A percentile compares a stretch with the other conserved stretches of the same genome.
Evolutionary conservation across 1,140 invertebrate genomes (phyloP).

Genomic region (Teleogryllus occipitalis): DNA sequence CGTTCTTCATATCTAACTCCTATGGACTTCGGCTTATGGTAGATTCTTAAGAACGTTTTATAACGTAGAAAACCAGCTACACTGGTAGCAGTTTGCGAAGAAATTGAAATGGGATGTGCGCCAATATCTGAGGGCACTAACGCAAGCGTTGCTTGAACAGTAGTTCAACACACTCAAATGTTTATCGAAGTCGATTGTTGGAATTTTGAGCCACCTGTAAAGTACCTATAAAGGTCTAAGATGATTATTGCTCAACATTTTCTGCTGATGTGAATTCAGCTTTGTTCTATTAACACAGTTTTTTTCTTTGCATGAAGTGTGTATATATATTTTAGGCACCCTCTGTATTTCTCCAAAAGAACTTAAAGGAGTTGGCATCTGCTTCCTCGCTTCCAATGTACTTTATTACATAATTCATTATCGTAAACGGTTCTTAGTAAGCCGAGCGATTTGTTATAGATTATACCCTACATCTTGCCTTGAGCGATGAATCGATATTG

Average conservation of each 20-base stretch:
- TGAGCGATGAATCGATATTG: no score
- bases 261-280: no score
- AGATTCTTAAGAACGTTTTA: not conserved
- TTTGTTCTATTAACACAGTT: not conserved
- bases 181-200: not conserved
- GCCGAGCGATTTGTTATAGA: no score
- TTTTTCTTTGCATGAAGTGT: not conserved
- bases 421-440: no score
- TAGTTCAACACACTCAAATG: not conserved
- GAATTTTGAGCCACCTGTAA: not conserved
- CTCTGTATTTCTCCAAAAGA: not conserved
- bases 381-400: no score
- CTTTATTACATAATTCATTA: no score
- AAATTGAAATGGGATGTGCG: not conserved
- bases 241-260: no score
- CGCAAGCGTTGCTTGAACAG: not conserved
- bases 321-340: not conserved
- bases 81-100: not conserved
- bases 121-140: not conserved
- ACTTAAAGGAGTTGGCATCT: no score
- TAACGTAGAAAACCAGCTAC: not conserved
- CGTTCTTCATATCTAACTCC: no score
- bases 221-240: not conserved
- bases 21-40: no score
- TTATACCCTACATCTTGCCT: no score